phyloP scores from a whole-genome alignment of 2,797 vertebrate species.

The Coendou prehensilis region DNA sequence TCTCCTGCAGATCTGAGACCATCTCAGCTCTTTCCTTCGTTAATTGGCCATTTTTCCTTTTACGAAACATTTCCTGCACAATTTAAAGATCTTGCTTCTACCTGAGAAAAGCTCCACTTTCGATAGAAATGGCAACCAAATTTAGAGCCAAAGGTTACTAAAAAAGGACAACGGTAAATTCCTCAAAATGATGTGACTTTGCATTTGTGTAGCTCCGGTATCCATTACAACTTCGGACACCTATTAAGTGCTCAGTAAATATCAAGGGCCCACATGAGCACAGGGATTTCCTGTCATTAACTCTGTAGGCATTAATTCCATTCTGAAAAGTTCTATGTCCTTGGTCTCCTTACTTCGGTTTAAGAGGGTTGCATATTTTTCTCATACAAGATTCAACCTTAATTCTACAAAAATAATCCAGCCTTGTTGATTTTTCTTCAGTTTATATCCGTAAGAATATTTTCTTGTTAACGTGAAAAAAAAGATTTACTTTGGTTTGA shows the following conservation, averaged over 20 bases:
- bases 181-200: neutral
- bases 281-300: neutral
- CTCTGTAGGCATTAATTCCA: neutral
- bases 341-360: neutral
- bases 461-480: neutral
- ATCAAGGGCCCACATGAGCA: neutral
- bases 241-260: neutral
- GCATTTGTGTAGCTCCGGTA: neutral
- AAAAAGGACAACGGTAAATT: neutral
- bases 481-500: neutral
- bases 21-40: neutral
- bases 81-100: neutral
- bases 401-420: neutral
- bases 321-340: neutral
- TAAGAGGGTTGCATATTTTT: neutral
- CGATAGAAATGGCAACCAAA: neutral
- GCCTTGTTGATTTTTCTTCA: slow-evolving; percentile 25
- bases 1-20: neutral
- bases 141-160: neutral
- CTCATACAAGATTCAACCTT: neutral
- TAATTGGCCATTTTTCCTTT: neutral
- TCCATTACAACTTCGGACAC: neutral
- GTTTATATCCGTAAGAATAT: neutral
- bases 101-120: neutral
- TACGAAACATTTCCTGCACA: neutral